phyloP scores from a whole-genome alignment of 2,113 vertebrate genomes.

The Ammodytes dubius region DNA sequence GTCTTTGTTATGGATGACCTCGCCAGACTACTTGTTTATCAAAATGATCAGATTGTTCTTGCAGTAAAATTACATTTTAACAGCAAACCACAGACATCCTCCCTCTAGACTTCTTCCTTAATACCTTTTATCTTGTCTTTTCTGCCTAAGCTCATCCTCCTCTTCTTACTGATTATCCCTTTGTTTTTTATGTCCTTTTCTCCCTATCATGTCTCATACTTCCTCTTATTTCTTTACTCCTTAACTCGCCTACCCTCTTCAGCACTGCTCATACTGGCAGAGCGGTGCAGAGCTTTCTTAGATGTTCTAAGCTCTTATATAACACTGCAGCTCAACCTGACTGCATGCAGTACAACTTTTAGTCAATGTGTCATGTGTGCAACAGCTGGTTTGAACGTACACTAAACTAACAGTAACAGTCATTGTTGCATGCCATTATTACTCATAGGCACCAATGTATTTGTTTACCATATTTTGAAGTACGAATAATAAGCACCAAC shows the following conservation, averaged over 20 bases:
- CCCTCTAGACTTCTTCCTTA: neutral
- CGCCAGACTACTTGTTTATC: neutral
- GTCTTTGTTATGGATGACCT: neutral
- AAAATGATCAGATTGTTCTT: conserved; percentile 5
- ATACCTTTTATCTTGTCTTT: conserved; percentile 16
- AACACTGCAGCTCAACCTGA: conserved; percentile 68
- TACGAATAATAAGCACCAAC: neutral
- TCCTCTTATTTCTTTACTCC: neutral
- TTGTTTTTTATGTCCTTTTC: conserved; percentile 23
- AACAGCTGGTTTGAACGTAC: conserved; percentile 27
- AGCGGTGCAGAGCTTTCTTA: conserved; percentile 47
- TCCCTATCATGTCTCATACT: neutral
- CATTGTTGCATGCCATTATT: neutral
- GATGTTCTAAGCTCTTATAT: conserved; percentile 66
- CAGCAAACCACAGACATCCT: neutral
- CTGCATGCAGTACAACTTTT: conserved; percentile 34
- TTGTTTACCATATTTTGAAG: neutral
- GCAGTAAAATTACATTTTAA: neutral
- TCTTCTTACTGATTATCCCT: neutral
- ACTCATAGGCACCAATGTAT: neutral
- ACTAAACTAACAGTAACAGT: neutral
- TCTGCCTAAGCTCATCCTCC: neutral
- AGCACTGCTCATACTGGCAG: conserved; percentile 36
- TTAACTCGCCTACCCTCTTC: conserved; percentile 24
- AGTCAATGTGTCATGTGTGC: conserved; percentile 5